A percentile compares a stretch with the other conserved stretches of the same genome.
Evolutionary conservation across 1,140 invertebrate species (phyloP).

Genomic region (Lucilia cuprina): DNA sequence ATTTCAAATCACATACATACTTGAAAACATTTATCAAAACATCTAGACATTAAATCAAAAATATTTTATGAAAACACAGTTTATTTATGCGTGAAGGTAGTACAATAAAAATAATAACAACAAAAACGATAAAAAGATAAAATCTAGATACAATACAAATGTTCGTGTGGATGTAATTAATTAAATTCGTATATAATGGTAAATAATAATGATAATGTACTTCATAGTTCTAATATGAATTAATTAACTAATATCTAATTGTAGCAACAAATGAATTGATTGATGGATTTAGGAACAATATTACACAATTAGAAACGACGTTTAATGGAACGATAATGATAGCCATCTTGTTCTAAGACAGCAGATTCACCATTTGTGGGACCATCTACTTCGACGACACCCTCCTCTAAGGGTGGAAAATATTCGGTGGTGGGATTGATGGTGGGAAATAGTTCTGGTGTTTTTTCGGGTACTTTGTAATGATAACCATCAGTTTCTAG

Average conservation of each 20-base stretch:
- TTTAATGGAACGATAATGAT: constrained; percentile 52
- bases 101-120: too few species aligned
- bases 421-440: constrained; percentile 41
- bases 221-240: background rate
- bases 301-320: constrained; percentile 44
- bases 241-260: background rate
- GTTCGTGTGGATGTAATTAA: background rate
- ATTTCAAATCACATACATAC: background rate
- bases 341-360: constrained; percentile 52
- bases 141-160: background rate
- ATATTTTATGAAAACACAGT: too few species aligned
- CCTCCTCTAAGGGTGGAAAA: constrained; percentile 46
- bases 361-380: constrained; percentile 46
- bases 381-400: constrained; percentile 46
- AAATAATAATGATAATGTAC: background rate
- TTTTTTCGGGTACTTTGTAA: constrained; percentile 40
- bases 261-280: constrained; percentile 18
- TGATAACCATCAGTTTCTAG: constrained; percentile 55
- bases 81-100: too few species aligned
- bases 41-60: background rate
- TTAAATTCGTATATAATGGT: background rate
- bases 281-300: background rate
- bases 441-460: background rate
- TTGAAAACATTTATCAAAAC: background rate
- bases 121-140: too few species aligned